Percentiles rank a stretch among this genome's conserved stretches.
These are phyloP conservation scores for Cephalopholis sonnerati DNA, from an alignment of 2,113 vertebrate genomes.

Conservation along the genomic window DNA sequence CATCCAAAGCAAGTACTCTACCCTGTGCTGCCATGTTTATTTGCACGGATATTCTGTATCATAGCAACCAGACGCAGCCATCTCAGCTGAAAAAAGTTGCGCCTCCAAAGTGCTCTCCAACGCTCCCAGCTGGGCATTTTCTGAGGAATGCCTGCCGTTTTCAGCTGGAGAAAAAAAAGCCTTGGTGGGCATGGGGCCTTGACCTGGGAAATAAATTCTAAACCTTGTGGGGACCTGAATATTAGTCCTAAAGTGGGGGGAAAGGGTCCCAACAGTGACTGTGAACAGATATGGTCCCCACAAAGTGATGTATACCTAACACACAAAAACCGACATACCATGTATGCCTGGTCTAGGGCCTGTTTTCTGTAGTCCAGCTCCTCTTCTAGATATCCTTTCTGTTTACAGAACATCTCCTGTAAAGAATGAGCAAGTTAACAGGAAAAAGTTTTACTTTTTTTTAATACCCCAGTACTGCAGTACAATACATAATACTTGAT, in stretches of 20 bases:
- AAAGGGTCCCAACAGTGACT: neutral
- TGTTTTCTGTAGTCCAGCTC: slow-evolving; percentile 98
- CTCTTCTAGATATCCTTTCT: slow-evolving; percentile 98
- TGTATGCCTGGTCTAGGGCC: slow-evolving; percentile 97
- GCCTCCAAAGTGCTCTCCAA: too few relatives aligned
- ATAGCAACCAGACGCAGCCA: too few relatives aligned
- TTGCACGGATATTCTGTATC: too few relatives aligned
- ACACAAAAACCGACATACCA: slow-evolving; percentile 84
- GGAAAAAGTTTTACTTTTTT: too few relatives aligned
- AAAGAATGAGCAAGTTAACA: slow-evolving; percentile 21
- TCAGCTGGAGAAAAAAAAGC: too few relatives aligned
- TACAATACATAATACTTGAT: neutral
- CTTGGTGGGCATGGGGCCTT: too few relatives aligned
- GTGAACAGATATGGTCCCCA: neutral
- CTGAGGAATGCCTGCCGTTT: too few relatives aligned
- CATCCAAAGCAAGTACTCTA: too few relatives aligned
- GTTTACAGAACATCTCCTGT: slow-evolving; percentile 99
- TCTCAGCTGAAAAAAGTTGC: too few relatives aligned
- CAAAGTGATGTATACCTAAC: neutral
- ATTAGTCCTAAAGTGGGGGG: neutral
- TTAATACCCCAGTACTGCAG: too few relatives aligned
- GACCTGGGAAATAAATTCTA: neutral
- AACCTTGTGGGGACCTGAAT: neutral
- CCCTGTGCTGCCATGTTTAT: too few relatives aligned
- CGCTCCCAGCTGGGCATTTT: too few relatives aligned